Evolutionary conservation across 2,888 invertebrate species (phyloP).

Genomic region (Himalopsyche japonica): DNA sequence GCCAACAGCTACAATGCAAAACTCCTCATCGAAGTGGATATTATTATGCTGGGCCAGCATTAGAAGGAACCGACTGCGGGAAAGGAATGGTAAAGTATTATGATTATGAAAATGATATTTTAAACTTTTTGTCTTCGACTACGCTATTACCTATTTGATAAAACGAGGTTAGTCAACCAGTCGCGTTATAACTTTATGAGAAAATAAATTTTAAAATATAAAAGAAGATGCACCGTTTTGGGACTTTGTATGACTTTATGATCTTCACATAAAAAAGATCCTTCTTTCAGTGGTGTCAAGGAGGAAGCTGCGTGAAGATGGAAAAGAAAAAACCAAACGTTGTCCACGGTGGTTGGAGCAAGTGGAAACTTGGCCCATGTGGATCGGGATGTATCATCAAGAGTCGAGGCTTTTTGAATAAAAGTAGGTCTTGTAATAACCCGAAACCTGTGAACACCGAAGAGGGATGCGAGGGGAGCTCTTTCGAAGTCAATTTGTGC

Average conservation of each 20-base stretch:
- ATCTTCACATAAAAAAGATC: not conserved
- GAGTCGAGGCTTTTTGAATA: conserved; percentile 64
- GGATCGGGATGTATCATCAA: conserved; percentile 68
- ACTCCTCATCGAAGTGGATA: conserved; percentile 73
- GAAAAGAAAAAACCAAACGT: conserved; percentile 43
- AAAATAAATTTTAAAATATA: too few species aligned
- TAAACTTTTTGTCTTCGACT: too few species aligned
- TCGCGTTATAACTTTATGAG: too few species aligned
- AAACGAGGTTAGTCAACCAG: too few species aligned
- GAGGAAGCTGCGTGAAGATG: conserved; percentile 64
- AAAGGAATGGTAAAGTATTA: conserved; percentile 58
- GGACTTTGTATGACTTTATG: too few species aligned
- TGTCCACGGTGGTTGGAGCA: conserved; percentile 64
- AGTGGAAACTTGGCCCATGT: conserved; percentile 66
- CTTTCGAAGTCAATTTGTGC: conserved; percentile 69
- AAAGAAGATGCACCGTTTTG: too few species aligned
- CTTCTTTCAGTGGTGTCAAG: conserved; percentile 62
- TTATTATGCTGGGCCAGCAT: conserved; percentile 80
- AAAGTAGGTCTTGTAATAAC: conserved; percentile 62
- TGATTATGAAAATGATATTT: not conserved
- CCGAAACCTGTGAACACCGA: conserved; percentile 56
- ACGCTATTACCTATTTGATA: too few species aligned
- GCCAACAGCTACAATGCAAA: conserved; percentile 71
- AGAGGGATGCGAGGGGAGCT: conserved; percentile 64
- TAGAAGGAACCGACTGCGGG: conserved; percentile 79